phyloP scores from a whole-genome alignment of 2,113 vertebrate genomes.

The Pterocles orientalis region DNA sequence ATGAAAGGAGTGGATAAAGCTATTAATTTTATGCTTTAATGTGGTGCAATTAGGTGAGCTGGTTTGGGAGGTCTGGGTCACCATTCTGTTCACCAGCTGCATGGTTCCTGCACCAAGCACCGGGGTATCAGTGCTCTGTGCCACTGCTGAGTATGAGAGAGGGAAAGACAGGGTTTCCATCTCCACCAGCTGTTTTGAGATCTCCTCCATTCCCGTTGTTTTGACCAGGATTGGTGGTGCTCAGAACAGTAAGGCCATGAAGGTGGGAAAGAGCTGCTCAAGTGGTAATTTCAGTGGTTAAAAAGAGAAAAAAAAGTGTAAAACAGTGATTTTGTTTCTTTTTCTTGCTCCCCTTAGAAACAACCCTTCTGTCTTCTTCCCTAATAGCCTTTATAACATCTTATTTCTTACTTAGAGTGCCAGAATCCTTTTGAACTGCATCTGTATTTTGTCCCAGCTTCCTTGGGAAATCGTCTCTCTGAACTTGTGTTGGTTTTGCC shows the following conservation, averaged over 20 bases:
- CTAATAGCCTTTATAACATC: neutral
- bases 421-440: neutral
- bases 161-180: neutral
- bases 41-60: neutral
- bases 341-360: neutral
- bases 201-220: neutral
- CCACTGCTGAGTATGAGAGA: accelerated
- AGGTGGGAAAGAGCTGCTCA: neutral
- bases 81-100: accelerated
- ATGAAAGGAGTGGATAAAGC: neutral
- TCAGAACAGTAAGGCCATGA: too few relatives aligned
- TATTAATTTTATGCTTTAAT: neutral
- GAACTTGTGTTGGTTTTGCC: neutral
- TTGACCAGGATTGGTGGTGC: neutral
- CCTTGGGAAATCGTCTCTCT: neutral
- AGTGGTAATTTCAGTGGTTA: neutral
- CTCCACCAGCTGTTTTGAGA: accelerated
- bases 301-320: neutral
- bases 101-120: accelerated
- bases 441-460: neutral
- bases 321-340: neutral
- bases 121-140: accelerated
- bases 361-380: accelerated
- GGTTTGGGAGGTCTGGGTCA: neutral
- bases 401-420: neutral